Base-by-base conservation (phyloP, 2,797 vertebrate species). In the Gobionotothen gibberifrons region DNA sequence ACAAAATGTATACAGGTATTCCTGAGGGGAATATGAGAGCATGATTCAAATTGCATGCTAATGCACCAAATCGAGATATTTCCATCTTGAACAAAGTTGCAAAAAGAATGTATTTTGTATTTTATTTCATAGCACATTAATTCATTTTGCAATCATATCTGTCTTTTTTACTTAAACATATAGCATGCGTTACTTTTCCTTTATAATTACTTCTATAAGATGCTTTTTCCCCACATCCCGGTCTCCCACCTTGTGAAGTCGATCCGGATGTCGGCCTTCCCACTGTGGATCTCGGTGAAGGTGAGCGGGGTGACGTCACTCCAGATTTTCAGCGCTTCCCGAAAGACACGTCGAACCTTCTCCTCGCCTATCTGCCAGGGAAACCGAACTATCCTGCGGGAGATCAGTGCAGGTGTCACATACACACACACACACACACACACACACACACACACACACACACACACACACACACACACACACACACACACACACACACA, bases 241-340 rank as follows among this genome's bases (percentile, higher is more conserved):
- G 26, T 16, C 19, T 54, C 80, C 21, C 60, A 98, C 98, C 97
- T 95, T 3, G 94, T 94, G 83, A 99, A 99, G 82, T 98, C 96
- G 0, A 99, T 97, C 86, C 93, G 92, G 12, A 99, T 98, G 92
- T 99, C 98, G 0, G 97, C 95, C 1, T 83, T 93, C 55, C 96
- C 95, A 14, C 93, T 90, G 22, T 80, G 92, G 77, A 98, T 89
- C 91, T 99, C 97, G 0, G 95, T 97, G 86, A 99, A 98, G 69
- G 95, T 98, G 75, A 99, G 94, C 0, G 97, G 97, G 0, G 97
- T 98, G 82, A 98, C 95, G 0, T 97, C 94, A 0, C 97, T 98
- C 97, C 98, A 99, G 48, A 98, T 96, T 63, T 89, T 92, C 54
- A 98, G 81, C 3, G 98, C 98, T 26, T 97, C 96, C 42, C 89